Base-by-base conservation (phyloP, 1,140 invertebrate genomes). In the Ceratitis capitata region DNA sequence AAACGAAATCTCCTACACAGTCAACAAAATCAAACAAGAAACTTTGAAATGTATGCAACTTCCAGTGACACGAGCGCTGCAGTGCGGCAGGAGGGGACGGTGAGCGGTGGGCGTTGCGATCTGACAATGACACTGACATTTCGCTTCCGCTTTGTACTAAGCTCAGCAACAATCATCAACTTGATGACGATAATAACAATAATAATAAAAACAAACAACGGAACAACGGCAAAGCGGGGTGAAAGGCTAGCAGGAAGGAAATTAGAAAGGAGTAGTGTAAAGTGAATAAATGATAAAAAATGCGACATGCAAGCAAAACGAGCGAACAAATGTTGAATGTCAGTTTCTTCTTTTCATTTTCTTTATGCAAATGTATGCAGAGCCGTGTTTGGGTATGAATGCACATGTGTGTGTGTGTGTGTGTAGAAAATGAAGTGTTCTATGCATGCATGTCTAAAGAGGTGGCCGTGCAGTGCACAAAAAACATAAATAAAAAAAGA, bases 161-260 rank as follows among this genome's bases (percentile, higher is more conserved):
- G 69, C 69, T 78, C 35, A 78, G 45, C 69, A 78, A 78, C 69
- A 78, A 78, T 78, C 69, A 78, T 78, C 69, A 26, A 47, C 69
- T 45, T 78, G 69, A 78, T 78, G 69, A 78, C 69, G 35, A 78
- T 78, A 78, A 78, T 78, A 78, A 78, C 69, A 78, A 78, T 78
- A 78, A 78, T 78, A 78, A 45, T 78, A 78, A 78, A 78, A 26
- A 19, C 42, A 78, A 78, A 78, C 69, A 78, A n/a, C 39, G 26
- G 19, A 42, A 42, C 51, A 56, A n/a, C 12, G 69, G 12, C 5
- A 42, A n/a, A 7, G 39, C 35, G 4, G 69, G 32, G 39, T 3
- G 69, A 42, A 19, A 0, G n/a, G 35, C 2, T 56, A 14, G 32
- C 69, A 78, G 32, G 7, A 23, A 42, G 39, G 51, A 45, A 47